Conservation (phyloP, 2,888 invertebrate genomes). For the Aricia artaxerxes region DNA sequence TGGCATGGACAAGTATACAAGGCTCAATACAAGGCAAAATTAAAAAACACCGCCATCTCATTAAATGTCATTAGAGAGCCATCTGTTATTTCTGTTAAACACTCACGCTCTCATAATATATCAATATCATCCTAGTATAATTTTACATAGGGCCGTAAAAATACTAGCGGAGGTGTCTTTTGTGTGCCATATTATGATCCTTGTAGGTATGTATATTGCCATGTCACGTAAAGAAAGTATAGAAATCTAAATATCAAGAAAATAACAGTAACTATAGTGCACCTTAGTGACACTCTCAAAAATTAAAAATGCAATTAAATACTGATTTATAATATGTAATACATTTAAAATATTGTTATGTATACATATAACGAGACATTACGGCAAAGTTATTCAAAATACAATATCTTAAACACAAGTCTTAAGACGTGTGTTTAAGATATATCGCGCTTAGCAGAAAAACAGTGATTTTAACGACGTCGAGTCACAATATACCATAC, state of each 20-base stretch:
- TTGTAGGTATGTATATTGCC: background rate
- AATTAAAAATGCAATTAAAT: constrained; percentile 5
- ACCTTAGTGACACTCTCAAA: background rate
- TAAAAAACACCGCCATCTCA: too few relatives aligned
- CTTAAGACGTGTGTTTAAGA: background rate
- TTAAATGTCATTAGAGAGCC: too few relatives aligned
- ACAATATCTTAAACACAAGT: background rate
- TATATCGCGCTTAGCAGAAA: background rate
- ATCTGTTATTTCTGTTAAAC: too few relatives aligned
- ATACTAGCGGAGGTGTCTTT: background rate
- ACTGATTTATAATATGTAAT: background rate
- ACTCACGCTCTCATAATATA: too few relatives aligned
- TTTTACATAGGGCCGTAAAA: background rate
- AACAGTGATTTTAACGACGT: too few relatives aligned
- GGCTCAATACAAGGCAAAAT: too few relatives aligned
- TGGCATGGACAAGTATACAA: too few relatives aligned
- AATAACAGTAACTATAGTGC: background rate
- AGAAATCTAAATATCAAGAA: background rate
- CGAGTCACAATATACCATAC: background rate
- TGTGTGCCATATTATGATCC: background rate
- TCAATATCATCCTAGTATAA: background rate
- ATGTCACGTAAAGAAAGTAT: background rate
- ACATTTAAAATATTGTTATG: background rate
- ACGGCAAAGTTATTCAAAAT: background rate
- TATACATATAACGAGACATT: background rate